Evolutionary conservation across 2,888 invertebrate species (phyloP).

Genomic region (Eupithecia vulgata): DNA sequence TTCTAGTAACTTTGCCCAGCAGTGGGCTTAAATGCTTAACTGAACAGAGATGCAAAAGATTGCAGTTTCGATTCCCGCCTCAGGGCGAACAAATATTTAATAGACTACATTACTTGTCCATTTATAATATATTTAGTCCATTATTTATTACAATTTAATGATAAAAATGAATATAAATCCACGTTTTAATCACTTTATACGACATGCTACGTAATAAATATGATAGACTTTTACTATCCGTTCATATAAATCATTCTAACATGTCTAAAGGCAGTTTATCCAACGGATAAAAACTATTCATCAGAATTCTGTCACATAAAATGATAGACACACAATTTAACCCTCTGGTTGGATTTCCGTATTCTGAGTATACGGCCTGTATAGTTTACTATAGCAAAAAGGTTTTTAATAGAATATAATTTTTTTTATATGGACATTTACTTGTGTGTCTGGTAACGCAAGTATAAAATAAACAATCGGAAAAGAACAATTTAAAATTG

Average conservation of each 20-base stretch:
- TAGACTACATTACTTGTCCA: not conserved
- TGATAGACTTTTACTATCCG: constrained; percentile 1
- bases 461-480: no score
- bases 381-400: no score
- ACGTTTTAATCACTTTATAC: not conserved
- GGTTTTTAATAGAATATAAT: no score
- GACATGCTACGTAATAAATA: constrained; percentile 2
- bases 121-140: no score
- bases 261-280: not conserved
- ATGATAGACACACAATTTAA: not conserved
- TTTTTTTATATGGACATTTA: no score
- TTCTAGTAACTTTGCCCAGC: not conserved
- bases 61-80: not conserved
- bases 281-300: not conserved
- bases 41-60: not conserved
- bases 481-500: no score
- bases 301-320: constrained; percentile 4
- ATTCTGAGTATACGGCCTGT: not conserved
- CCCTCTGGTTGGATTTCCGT: not conserved
- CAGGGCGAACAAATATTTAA: not conserved
- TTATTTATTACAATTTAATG: not conserved
- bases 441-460: no score
- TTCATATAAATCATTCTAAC: not conserved
- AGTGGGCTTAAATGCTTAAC: not conserved
- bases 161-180: not conserved